Conservation (phyloP, 2,888 invertebrate genomes). For the Prosopocoilus inquinatus region DNA sequence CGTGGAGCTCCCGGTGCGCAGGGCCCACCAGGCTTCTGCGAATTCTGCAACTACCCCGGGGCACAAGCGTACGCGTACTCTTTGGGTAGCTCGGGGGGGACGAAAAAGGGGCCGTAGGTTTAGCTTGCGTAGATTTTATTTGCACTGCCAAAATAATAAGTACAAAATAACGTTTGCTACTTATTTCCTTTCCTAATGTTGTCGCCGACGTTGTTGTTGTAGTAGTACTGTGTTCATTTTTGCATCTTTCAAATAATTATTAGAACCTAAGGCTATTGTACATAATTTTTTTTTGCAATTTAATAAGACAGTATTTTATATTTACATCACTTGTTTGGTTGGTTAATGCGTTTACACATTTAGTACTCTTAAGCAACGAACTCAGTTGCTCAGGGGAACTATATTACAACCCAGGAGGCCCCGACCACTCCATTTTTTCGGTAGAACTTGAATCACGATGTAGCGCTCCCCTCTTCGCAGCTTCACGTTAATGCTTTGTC, state of each 20-base stretch:
- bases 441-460: constrained; percentile 62
- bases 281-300: too few relatives aligned
- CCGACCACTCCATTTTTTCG: constrained; percentile 74
- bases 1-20: constrained; percentile 64
- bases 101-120: constrained; percentile 58
- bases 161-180: constrained; percentile 2
- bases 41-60: constrained; percentile 61
- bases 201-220: too few relatives aligned
- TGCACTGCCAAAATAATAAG: constrained; percentile 17
- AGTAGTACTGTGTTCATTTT: too few relatives aligned
- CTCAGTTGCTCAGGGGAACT: constrained; percentile 9
- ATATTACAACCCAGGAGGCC: constrained; percentile 76
- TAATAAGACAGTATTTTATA: too few relatives aligned
- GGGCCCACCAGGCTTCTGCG: constrained; percentile 65
- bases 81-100: constrained; percentile 51
- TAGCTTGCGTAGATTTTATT: constrained; percentile 11
- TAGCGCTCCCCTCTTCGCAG: constrained; percentile 55
- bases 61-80: constrained; percentile 56
- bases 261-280: too few relatives aligned
- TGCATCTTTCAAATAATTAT: too few relatives aligned
- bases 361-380: too few relatives aligned
- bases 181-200: too few relatives aligned
- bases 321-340: neutral
- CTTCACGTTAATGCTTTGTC: constrained; percentile 54
- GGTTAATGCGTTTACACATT: too few relatives aligned